Evolutionary conservation across 2,113 vertebrate species (phyloP), one percentile per base, ranked within the genome.

Genomic region (Amphiprion percula): DNA sequence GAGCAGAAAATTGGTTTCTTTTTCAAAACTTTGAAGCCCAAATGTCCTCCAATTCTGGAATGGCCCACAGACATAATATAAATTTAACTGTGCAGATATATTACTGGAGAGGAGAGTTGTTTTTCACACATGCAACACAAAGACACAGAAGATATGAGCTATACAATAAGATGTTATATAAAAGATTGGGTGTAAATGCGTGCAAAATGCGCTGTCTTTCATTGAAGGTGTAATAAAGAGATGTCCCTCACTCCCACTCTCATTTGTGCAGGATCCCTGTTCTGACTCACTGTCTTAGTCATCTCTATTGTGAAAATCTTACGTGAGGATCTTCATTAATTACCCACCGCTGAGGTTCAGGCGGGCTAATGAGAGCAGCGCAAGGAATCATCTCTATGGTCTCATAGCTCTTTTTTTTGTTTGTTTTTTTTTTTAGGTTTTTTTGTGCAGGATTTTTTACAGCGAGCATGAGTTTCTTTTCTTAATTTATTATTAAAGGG

Each of bases 151-250:
- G 28, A 37, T 52, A 4, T 9, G 12, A 66, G 50, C 28, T 46
- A n/a, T 69, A 0, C 10, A 26, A 24, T 37, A 39, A 44, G 15
- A 49, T 23, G 2, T 39, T 75, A 12, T 44, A 11, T 16, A 46
- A 39, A 37, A 37, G 14, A 54, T 15, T 4, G 0, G 2, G 19
- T 0, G 1, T 9, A 50, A 62, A 39, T 74, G 17, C 62, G 64
- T 65, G 33, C 17, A n/a, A 26, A 26, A 26, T 26, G 26, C 11
- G 0, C 15, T 65, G 50, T 68, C 17, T 65, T 54, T 68, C 17
- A 44, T 66, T 30, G 10, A 83, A 83, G 60, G 77, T 83, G 77
- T 63, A 15, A 74, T 54, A 44, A n/a, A 53, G 50, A 74, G 14
- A 66, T 59, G 46, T 66, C 37, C 19, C 17, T 68, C 68, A 66